These are phyloP conservation scores for Chiroxiphia lanceolata DNA, from an alignment of 2,797 vertebrate species.

Conservation along the genomic window DNA sequence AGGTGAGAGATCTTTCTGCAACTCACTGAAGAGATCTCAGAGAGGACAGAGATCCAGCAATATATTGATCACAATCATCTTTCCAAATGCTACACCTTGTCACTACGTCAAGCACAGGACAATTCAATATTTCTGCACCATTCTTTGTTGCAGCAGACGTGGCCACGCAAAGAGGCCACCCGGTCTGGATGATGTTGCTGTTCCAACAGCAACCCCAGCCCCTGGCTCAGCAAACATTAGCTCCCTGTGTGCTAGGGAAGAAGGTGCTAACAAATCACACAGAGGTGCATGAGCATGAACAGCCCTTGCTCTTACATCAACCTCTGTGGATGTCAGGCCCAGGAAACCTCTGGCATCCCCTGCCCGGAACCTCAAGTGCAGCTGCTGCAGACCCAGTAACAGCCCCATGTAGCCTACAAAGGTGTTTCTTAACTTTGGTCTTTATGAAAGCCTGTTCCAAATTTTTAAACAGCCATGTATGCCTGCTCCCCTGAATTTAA, in stretches of 20 bases:
- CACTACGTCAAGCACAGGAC: neutral
- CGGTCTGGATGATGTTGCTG: accelerated
- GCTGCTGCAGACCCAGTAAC: neutral
- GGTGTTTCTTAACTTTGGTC: neutral
- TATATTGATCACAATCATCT: neutral
- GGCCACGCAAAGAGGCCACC: neutral
- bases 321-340: neutral
- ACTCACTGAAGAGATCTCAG: neutral
- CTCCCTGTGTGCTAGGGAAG: neutral
- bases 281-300: accelerated
- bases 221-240: neutral
- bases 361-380: accelerated
- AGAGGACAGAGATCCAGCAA: neutral
- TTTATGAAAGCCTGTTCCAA: neutral
- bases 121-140: neutral
- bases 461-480: neutral
- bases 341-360: neutral
- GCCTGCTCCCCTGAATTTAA: neutral
- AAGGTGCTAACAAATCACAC: neutral
- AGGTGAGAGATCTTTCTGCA: neutral
- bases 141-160: neutral
- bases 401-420: accelerated
- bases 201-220: neutral
- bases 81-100: neutral
- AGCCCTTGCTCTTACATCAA: neutral